Evolutionary conservation across 1,140 invertebrate genomes (phyloP).

Genomic region (Danaus plexippus): DNA sequence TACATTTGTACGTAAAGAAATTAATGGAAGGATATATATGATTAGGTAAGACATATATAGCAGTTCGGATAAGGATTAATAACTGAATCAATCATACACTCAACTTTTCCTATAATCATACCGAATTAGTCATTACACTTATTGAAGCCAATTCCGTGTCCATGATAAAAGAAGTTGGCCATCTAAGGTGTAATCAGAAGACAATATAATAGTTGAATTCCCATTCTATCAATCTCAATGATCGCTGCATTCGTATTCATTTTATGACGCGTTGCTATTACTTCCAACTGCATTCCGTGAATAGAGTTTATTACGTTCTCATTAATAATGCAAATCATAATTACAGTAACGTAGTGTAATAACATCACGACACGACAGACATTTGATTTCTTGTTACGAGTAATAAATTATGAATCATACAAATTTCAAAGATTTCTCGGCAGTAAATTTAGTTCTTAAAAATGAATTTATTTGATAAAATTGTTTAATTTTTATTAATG

Average conservation of each 20-base stretch:
- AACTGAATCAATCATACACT: too few species aligned
- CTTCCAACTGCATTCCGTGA: constrained; percentile 1
- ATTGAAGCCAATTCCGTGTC: constrained; percentile 16
- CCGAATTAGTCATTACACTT: constrained; percentile 19
- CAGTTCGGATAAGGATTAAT: too few species aligned
- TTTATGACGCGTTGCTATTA: constrained; percentile 15
- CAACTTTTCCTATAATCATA: constrained; percentile 13
- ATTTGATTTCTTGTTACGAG: not conserved
- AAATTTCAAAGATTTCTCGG: too few species aligned
- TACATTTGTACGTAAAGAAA: too few species aligned
- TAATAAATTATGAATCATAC: too few species aligned
- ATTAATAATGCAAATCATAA: constrained; percentile 16
- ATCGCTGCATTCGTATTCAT: constrained; percentile 11
- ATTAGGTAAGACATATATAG: too few species aligned
- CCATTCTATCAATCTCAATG: constrained; percentile 8
- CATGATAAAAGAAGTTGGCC: constrained; percentile 15
- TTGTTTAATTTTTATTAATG: too few species aligned
- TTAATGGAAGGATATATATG: too few species aligned
- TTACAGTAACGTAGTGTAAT: constrained; percentile 14
- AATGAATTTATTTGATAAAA: too few species aligned
- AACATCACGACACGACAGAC: constrained; percentile 12
- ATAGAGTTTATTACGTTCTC: constrained; percentile 7
- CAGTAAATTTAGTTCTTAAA: too few species aligned
- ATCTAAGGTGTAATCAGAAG: constrained; percentile 13
- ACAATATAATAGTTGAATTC: constrained; percentile 11